Percentiles rank a stretch among this genome's conserved stretches.
These are phyloP conservation scores for Prionace glauca DNA, from an alignment of 2,797 vertebrate genomes.

Conservation along the genomic window DNA sequence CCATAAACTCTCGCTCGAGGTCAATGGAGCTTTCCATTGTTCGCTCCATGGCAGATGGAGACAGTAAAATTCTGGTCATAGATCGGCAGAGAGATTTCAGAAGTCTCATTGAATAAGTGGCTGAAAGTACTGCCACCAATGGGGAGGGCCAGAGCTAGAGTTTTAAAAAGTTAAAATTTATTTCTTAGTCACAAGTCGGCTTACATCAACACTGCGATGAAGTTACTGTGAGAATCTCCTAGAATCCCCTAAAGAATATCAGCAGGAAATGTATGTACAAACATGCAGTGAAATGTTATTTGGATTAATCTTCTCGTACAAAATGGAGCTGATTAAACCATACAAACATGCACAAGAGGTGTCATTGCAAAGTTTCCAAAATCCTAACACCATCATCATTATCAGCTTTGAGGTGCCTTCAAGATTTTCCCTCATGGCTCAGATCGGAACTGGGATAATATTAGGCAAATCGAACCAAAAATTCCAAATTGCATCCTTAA, in stretches of 20 bases:
- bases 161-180: too few relatives aligned
- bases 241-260: background rate
- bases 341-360: background rate
- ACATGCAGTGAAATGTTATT: background rate
- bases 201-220: too few relatives aligned
- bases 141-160: too few relatives aligned
- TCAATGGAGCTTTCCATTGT: too few relatives aligned
- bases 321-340: background rate
- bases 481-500: background rate
- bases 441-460: background rate
- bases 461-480: background rate
- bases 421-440: background rate
- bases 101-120: background rate
- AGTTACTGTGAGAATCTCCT: too few relatives aligned
- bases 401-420: background rate
- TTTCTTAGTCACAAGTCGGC: too few relatives aligned
- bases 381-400: background rate
- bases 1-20: too few relatives aligned
- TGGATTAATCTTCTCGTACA: background rate
- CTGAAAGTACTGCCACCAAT: background rate
- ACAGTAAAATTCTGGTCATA: too few relatives aligned
- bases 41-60: too few relatives aligned
- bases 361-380: background rate
- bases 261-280: background rate
- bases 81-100: background rate